phyloP scores from a whole-genome alignment of 2,888 invertebrate species.

The Seira ritae region DNA sequence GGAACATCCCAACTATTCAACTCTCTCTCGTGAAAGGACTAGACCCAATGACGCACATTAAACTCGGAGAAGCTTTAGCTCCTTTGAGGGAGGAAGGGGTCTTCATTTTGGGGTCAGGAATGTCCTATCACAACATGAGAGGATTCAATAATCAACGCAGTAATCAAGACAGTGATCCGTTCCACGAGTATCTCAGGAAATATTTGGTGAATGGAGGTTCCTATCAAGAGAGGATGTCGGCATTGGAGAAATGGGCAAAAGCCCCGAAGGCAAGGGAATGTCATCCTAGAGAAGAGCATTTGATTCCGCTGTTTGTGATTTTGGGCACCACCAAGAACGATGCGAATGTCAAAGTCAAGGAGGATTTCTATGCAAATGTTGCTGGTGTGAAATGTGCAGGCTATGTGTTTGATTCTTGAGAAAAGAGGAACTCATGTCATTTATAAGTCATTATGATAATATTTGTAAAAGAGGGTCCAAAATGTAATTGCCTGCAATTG shows the following conservation, averaged over 20 bases:
- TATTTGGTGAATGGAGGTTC: constrained; percentile 23
- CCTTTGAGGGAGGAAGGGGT: constrained; percentile 65
- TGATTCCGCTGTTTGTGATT: constrained; percentile 58
- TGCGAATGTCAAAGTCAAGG: constrained; percentile 39
- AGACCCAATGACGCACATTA: constrained; percentile 57
- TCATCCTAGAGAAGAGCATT: constrained; percentile 67
- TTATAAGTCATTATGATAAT: background rate
- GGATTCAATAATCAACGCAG: constrained; percentile 39
- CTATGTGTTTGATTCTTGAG: constrained; percentile 60
- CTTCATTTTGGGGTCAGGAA: constrained; percentile 61
- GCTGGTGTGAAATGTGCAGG: constrained; percentile 61
- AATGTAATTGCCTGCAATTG: too few species aligned
- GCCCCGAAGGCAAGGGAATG: constrained; percentile 62
- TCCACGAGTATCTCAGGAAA: constrained; percentile 58
- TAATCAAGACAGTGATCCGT: constrained; percentile 56
- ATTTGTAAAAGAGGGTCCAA: constrained; percentile 1
- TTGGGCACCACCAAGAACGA: constrained; percentile 51
- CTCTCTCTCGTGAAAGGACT: constrained; percentile 59
- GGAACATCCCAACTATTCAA: constrained; percentile 61
- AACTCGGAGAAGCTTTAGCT: constrained; percentile 61
- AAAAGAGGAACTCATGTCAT: constrained; percentile 22
- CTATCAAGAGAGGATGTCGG: constrained; percentile 47
- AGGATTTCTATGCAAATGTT: constrained; percentile 64
- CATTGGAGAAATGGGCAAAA: constrained; percentile 47
- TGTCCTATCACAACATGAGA: constrained; percentile 66